Evolutionary conservation across 1,140 invertebrate species (phyloP).

Genomic region (Mya arenaria): DNA sequence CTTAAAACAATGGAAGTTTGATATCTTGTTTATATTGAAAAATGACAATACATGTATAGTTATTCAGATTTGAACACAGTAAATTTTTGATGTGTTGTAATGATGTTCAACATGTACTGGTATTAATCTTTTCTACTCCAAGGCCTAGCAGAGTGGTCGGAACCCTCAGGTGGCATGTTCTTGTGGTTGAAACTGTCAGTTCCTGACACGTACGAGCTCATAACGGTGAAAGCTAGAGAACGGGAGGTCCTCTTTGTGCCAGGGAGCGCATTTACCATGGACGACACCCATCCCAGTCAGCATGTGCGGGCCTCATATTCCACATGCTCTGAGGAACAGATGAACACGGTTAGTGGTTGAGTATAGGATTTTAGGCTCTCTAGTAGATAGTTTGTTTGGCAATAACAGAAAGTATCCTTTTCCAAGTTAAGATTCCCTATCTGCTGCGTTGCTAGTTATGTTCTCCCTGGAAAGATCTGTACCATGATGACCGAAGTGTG

Average conservation of each 20-base stretch:
- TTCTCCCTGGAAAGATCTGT: too few species aligned
- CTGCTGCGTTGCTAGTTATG: too few species aligned
- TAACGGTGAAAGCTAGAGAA: slow-evolving; percentile 84
- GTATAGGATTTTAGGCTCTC: too few species aligned
- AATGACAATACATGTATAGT: too few species aligned
- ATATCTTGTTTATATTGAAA: too few species aligned
- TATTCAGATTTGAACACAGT: too few species aligned
- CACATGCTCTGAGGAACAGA: slow-evolving; percentile 85
- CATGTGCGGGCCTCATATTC: slow-evolving; percentile 88
- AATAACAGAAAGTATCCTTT: too few species aligned
- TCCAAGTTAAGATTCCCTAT: too few species aligned
- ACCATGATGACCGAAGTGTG: too few species aligned
- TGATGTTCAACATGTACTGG: neutral
- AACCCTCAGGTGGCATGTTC: slow-evolving; percentile 89
- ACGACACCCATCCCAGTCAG: slow-evolving; percentile 84
- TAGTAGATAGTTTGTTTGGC: too few species aligned
- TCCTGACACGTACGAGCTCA: slow-evolving; percentile 88
- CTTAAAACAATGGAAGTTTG: too few species aligned
- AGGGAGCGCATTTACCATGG: slow-evolving; percentile 86
- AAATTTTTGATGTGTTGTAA: too few species aligned
- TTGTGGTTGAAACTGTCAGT: slow-evolving; percentile 89
- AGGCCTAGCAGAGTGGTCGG: slow-evolving; percentile 86
- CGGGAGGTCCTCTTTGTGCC: slow-evolving; percentile 85
- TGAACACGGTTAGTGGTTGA: slow-evolving; percentile 84
- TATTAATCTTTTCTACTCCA: neutral